phyloP scores from a whole-genome alignment of 2,797 vertebrate species.

The Sciurus carolinensis region DNA sequence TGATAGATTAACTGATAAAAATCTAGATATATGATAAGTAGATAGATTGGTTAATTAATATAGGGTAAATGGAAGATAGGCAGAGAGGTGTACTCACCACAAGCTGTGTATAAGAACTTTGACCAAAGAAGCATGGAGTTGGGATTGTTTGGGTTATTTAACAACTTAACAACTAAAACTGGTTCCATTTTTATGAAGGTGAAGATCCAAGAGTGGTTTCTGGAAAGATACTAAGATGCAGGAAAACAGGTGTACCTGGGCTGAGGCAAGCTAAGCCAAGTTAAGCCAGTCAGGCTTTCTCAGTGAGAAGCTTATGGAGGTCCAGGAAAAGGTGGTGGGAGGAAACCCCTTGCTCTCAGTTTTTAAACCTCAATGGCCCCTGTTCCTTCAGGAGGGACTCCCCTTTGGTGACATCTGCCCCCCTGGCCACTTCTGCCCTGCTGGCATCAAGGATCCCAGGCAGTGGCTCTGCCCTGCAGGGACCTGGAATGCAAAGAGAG shows the following conservation, averaged over 20 bases:
- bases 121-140: background rate
- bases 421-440: conserved; percentile 92
- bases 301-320: background rate
- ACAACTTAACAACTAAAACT: background rate
- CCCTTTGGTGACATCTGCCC: conserved; percentile 93
- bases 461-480: conserved; percentile 93
- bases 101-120: background rate
- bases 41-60: background rate
- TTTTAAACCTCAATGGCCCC: background rate
- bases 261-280: background rate
- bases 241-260: no score
- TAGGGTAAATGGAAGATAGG: background rate
- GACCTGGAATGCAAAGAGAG: conserved; percentile 92
- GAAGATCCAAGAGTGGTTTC: background rate
- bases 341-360: background rate
- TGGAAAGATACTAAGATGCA: background rate
- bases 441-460: conserved; percentile 90
- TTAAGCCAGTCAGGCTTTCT: background rate
- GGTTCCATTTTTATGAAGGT: conserved; percentile 31
- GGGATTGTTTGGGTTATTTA: background rate
- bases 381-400: conserved; percentile 89
- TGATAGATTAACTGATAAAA: background rate
- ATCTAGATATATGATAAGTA: background rate
- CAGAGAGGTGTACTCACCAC: background rate
- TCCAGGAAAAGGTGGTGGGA: background rate